A percentile compares a stretch with the other conserved stretches of the same genome.
These are phyloP conservation scores for Catocala sponsa DNA, from an alignment of 2,888 invertebrate species.

Conservation along the genomic window DNA sequence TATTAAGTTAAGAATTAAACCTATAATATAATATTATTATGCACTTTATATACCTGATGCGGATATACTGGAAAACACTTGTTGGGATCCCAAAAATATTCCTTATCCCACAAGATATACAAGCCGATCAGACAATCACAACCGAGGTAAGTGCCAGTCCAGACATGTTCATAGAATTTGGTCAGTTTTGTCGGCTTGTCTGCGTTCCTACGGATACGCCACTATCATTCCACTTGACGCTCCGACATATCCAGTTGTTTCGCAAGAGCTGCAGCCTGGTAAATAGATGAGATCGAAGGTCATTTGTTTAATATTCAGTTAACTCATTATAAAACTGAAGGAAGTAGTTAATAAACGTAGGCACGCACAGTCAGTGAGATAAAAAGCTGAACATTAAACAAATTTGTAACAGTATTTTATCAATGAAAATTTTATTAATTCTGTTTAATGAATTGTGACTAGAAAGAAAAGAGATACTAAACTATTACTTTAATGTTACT, in stretches of 20 bases:
- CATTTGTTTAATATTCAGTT: too few relatives aligned
- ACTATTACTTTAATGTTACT: too few relatives aligned
- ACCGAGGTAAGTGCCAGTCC: background rate
- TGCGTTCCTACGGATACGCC: background rate
- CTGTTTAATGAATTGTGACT: too few relatives aligned
- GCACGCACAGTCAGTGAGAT: too few relatives aligned
- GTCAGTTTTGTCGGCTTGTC: background rate
- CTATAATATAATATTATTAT: too few relatives aligned
- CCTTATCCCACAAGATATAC: background rate
- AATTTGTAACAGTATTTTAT: too few relatives aligned
- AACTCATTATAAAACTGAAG: too few relatives aligned
- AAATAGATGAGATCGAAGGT: background rate
- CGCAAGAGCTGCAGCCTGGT: background rate
- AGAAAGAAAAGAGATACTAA: too few relatives aligned
- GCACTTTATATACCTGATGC: background rate
- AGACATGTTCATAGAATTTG: background rate
- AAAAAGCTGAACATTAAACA: too few relatives aligned
- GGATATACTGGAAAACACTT: background rate
- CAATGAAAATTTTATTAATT: too few relatives aligned
- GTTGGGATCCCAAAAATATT: background rate
- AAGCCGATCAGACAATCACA: background rate
- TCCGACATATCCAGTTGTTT: constrained; percentile 1
- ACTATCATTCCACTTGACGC: background rate
- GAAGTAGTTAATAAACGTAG: too few relatives aligned
- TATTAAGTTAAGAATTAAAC: too few relatives aligned